Evolutionary conservation across 2,113 vertebrate genomes (phyloP).

Genomic region (Nymphicus hollandicus): DNA sequence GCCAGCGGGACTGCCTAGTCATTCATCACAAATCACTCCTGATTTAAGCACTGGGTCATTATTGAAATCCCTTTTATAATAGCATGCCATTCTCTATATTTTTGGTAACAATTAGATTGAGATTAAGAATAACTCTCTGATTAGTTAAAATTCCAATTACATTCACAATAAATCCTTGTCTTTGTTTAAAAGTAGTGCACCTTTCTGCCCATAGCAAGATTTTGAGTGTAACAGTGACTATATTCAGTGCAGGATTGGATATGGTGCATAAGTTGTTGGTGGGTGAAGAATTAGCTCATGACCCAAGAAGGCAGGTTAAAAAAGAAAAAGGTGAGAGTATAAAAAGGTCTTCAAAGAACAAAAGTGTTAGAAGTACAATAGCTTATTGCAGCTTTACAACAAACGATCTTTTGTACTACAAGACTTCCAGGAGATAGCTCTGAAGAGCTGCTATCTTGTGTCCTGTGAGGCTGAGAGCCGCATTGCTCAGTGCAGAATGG

Average conservation of each 20-base stretch:
- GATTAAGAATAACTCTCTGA: background rate
- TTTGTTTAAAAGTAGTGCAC: background rate
- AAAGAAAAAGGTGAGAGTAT: background rate
- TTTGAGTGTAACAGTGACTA: background rate
- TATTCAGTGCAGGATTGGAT: background rate
- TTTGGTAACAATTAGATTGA: background rate
- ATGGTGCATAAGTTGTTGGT: background rate
- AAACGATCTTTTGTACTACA: background rate
- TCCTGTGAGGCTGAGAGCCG: accelerated
- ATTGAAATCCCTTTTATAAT: background rate
- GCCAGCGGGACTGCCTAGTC: accelerated
- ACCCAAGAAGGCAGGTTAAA: background rate
- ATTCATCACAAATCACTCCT: background rate
- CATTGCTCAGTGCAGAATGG: background rate
- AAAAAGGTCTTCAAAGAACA: background rate
- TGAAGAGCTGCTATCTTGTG: background rate
- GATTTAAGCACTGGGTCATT: background rate
- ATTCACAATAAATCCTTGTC: background rate
- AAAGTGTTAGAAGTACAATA: background rate
- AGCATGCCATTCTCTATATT: background rate
- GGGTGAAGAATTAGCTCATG: background rate
- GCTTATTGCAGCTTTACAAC: background rate
- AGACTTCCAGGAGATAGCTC: background rate
- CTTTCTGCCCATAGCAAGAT: background rate
- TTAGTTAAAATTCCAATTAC: background rate